These are phyloP conservation scores for Percopsis omiscomaycus DNA, from an alignment of 2,797 vertebrate species.

Conservation along the genomic window DNA sequence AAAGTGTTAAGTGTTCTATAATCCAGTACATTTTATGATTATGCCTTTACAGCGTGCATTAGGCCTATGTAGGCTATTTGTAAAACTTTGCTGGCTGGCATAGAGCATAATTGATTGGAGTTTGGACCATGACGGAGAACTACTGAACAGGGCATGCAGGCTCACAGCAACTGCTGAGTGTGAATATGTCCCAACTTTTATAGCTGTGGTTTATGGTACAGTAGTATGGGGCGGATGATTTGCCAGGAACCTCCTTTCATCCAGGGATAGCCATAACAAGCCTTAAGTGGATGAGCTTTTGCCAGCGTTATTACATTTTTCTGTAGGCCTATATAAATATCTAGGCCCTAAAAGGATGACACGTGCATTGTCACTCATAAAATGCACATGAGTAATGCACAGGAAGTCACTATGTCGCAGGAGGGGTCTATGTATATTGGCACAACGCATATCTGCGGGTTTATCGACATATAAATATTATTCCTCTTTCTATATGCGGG, in stretches of 20 bases:
- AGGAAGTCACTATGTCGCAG: not conserved
- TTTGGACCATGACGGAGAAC: constrained; percentile 32
- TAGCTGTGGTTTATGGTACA: constrained; percentile 21
- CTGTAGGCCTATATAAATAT: not conserved
- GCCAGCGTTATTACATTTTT: constrained; percentile 9
- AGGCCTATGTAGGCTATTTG: not conserved
- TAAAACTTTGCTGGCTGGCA: not conserved
- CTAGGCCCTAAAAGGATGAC: constrained; percentile 17
- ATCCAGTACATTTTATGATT: no score
- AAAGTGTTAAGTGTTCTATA: no score
- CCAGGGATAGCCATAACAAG: constrained; percentile 24
- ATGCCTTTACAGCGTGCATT: no score
- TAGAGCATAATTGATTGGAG: constrained; percentile 23
- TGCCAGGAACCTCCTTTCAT: constrained; percentile 20
- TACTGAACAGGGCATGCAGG: constrained; percentile 45
- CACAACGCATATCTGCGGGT: no score
- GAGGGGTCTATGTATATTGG: no score
- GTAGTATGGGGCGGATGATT: constrained; percentile 27
- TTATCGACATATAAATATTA: no score
- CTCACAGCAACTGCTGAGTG: constrained; percentile 24
- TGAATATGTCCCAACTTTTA: constrained; percentile 29
- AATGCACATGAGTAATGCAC: constrained; percentile 6
- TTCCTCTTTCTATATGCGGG: not conserved
- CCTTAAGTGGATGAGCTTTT: constrained; percentile 33
- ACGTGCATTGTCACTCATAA: constrained; percentile 11